A percentile compares a stretch with the other conserved stretches of the same genome.
Evolutionary conservation across 1,140 invertebrate genomes (phyloP).

Genomic region (Mycetomoellerius zeteki): DNA sequence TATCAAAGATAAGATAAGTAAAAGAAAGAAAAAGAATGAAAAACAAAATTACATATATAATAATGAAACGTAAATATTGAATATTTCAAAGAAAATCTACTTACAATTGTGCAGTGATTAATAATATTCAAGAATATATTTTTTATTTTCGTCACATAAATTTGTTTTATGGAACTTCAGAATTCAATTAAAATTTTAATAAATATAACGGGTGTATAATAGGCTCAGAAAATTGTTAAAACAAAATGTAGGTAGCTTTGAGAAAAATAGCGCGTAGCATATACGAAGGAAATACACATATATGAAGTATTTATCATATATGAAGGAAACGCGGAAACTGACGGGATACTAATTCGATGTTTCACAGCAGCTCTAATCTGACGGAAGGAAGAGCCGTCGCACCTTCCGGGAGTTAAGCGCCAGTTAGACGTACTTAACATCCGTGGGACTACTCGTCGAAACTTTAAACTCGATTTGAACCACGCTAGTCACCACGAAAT

Average conservation of each 20-base stretch:
- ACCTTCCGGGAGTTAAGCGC: conserved; percentile 77
- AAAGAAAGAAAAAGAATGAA: no score
- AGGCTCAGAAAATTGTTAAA: not conserved
- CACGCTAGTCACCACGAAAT: conserved; percentile 65
- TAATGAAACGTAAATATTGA: not conserved
- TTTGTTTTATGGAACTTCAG: not conserved
- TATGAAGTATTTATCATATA: conserved; percentile 65
- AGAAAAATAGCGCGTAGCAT: conserved; percentile 3
- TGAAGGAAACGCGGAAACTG: conserved; percentile 68
- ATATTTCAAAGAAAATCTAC: not conserved
- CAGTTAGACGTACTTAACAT: conserved; percentile 76
- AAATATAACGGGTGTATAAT: not conserved
- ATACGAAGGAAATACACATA: not conserved
- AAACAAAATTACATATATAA: not conserved
- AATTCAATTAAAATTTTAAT: conserved; percentile 1
- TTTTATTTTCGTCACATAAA: not conserved
- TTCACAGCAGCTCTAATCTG: conserved; percentile 75
- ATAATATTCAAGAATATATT: not conserved
- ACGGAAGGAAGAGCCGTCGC: conserved; percentile 77
- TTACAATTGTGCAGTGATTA: not conserved
- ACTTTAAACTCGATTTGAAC: conserved; percentile 76
- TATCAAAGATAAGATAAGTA: no score
- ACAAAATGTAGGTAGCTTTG: not conserved
- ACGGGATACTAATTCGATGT: conserved; percentile 74
- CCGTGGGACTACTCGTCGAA: conserved; percentile 75